phyloP scores from a whole-genome alignment of 1,140 invertebrate species.

The Lasioglossum albipes region DNA sequence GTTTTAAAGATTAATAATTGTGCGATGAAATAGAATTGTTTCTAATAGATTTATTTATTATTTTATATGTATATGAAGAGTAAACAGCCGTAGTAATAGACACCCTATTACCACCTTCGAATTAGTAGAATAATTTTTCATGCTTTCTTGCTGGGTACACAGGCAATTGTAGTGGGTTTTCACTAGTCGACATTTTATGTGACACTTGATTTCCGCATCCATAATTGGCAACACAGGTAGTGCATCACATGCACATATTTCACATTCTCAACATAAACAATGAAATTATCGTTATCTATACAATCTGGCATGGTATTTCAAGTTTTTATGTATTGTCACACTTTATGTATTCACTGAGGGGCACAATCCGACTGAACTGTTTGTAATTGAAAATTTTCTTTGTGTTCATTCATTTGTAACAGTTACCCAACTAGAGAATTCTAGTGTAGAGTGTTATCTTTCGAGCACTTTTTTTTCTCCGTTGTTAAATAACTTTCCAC shows the following conservation, averaged over 20 bases:
- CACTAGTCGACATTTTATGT: slow-evolving; percentile 22
- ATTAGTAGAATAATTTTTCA: neutral
- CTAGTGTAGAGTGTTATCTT: slow-evolving; percentile 2
- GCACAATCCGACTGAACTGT: neutral
- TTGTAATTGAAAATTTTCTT: slow-evolving; percentile 25
- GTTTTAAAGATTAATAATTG: too few species aligned
- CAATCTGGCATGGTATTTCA: slow-evolving; percentile 46
- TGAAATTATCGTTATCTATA: slow-evolving; percentile 26
- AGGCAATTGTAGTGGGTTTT: neutral
- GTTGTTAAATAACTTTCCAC: slow-evolving; percentile 14
- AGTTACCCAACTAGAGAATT: neutral
- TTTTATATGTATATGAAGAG: neutral
- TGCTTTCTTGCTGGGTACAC: slow-evolving; percentile 33
- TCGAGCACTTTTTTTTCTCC: slow-evolving; percentile 1
- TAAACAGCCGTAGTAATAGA: neutral
- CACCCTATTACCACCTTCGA: slow-evolving; percentile 18
- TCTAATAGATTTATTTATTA: too few species aligned
- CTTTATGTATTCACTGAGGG: neutral
- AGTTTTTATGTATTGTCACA: neutral
- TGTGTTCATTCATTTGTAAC: slow-evolving; percentile 21
- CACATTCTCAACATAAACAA: slow-evolving; percentile 19
- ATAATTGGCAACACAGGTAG: slow-evolving; percentile 16
- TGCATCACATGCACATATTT: slow-evolving; percentile 24
- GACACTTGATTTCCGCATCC: slow-evolving; percentile 4
- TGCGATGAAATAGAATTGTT: too few species aligned